Conservation (phyloP, 2,888 invertebrate species). For the Pharmacophagus antenor region DNA sequence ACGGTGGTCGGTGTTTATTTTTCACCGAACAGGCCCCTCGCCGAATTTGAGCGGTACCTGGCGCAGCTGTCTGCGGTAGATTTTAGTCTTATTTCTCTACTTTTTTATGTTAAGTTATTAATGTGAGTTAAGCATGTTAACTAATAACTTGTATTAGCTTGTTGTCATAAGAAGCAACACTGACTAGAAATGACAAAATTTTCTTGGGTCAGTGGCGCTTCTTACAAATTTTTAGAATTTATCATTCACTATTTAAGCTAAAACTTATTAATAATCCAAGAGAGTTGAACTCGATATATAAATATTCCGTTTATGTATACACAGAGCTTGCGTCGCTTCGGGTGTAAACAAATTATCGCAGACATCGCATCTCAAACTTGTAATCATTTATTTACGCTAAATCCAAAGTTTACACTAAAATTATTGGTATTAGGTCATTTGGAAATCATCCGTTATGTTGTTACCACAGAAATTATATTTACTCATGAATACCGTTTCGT, state of each 20-base stretch:
- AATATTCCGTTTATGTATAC: constrained; percentile 59
- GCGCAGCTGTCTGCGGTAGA: too few species aligned
- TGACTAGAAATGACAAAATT: neutral
- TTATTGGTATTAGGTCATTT: constrained; percentile 35
- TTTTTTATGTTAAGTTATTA: too few species aligned
- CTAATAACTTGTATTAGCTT: neutral
- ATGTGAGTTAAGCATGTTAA: too few species aligned
- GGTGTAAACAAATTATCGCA: constrained; percentile 63
- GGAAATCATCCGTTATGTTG: constrained; percentile 14
- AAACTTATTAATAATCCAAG: constrained; percentile 43
- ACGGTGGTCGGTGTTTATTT: too few species aligned
- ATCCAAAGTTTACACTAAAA: constrained; percentile 38
- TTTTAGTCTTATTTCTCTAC: too few species aligned
- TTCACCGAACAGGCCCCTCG: too few species aligned
- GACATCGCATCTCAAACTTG: constrained; percentile 57
- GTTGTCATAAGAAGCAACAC: neutral
- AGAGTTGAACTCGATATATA: constrained; percentile 56
- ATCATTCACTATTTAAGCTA: neutral
- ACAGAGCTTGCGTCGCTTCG: constrained; percentile 42
- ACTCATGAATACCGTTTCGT: neutral
- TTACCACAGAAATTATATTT: constrained; percentile 4
- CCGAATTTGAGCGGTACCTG: too few species aligned
- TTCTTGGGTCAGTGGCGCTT: too few species aligned
- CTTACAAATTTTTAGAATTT: neutral
- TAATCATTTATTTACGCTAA: constrained; percentile 46